Percentiles rank a stretch among this genome's conserved stretches.
These are phyloP conservation scores for Hyles lineata DNA, from an alignment of 2,888 invertebrate genomes.

Conservation along the genomic window DNA sequence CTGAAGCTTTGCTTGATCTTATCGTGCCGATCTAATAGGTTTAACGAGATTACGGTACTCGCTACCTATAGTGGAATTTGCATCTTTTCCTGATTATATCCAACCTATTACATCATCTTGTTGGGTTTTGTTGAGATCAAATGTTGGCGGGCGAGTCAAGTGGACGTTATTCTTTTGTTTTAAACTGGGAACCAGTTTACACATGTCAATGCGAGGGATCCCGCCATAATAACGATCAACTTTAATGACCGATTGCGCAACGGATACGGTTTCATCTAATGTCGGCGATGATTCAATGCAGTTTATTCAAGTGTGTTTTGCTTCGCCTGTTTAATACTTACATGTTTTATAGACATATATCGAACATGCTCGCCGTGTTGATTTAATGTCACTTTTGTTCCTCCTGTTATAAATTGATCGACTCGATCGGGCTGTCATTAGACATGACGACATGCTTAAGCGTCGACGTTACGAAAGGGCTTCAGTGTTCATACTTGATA, in stretches of 20 bases:
- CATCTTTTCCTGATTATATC: slow-evolving; percentile 55
- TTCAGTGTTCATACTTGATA: background rate
- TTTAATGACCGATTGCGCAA: slow-evolving; percentile 74
- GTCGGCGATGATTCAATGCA: slow-evolving; percentile 66
- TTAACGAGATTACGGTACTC: slow-evolving; percentile 76
- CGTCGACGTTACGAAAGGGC: background rate
- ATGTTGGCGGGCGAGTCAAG: background rate
- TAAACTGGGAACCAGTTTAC: slow-evolving; percentile 5
- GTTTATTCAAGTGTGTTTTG: slow-evolving; percentile 47
- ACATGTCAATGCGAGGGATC: slow-evolving; percentile 21
- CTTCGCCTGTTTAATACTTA: slow-evolving; percentile 40
- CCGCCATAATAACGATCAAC: slow-evolving; percentile 51
- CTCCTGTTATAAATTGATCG: background rate
- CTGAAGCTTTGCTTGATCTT: slow-evolving; percentile 67
- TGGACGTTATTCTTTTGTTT: slow-evolving; percentile 17
- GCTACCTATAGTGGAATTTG: slow-evolving; percentile 56
- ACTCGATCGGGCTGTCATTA: slow-evolving; percentile 9
- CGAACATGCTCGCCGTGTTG: background rate
- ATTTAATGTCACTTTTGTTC: slow-evolving; percentile 12
- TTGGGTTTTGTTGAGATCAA: background rate
- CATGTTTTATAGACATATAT: slow-evolving; percentile 25
- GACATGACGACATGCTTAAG: slow-evolving; percentile 7
- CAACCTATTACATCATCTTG: slow-evolving; percentile 5
- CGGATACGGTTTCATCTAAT: slow-evolving; percentile 61
- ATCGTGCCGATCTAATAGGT: slow-evolving; percentile 71